Conservation (phyloP, 2,888 invertebrate genomes). For the Caradrina clavipalpis region DNA sequence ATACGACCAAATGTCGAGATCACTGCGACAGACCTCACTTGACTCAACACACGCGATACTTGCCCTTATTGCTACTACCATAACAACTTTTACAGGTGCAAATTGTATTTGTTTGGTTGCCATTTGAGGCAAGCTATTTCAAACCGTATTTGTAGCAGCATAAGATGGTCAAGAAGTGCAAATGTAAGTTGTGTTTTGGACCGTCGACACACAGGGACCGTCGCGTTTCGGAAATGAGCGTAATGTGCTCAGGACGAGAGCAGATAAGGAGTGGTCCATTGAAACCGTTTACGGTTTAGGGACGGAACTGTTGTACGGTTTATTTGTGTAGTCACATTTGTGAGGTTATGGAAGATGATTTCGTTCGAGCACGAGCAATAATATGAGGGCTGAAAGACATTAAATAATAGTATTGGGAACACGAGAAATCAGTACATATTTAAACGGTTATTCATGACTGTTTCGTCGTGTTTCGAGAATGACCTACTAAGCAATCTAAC, state of each 20-base stretch:
- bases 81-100: conserved; percentile 43
- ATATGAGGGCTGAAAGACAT: background rate
- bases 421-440: background rate
- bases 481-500: background rate
- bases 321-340: conserved; percentile 31
- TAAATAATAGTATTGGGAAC: background rate
- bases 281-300: conserved; percentile 37
- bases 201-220: conserved; percentile 47
- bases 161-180: conserved; percentile 22
- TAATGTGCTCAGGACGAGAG: conserved; percentile 53
- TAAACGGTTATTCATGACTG: background rate
- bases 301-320: conserved; percentile 7
- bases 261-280: conserved; percentile 49
- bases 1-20: conserved; percentile 43
- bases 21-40: conserved; percentile 19
- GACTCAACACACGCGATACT: conserved; percentile 33
- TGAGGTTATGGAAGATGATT: conserved; percentile 17
- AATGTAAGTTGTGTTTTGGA: conserved; percentile 31
- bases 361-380: background rate
- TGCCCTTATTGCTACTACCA: conserved; percentile 38
- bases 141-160: background rate
- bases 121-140: conserved; percentile 13
- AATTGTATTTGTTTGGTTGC: conserved; percentile 24
- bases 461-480: too few species aligned
- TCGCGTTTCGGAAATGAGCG: conserved; percentile 60